Conservation (phyloP, 92 coral and sea anemone genomes). For the Anthopleura xanthogrammica region DNA sequence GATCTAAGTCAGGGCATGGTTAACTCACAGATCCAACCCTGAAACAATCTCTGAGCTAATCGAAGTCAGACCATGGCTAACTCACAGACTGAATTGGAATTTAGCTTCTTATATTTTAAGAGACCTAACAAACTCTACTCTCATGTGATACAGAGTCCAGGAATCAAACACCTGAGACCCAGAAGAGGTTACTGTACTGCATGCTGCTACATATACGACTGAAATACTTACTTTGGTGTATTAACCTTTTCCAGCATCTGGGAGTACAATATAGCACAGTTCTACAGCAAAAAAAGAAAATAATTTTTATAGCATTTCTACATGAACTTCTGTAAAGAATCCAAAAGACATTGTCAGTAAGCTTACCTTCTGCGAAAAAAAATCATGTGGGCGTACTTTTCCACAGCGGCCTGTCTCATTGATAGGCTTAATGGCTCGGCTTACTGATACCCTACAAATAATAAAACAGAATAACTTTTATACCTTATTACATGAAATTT, state of each 20-base stretch:
- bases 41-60: no score
- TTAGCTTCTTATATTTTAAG: no score
- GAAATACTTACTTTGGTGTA: slow-evolving; percentile 84
- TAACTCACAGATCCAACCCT: no score
- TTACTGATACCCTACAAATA: slow-evolving; percentile 87
- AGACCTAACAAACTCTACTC: no score
- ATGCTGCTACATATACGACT: background rate
- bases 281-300: slow-evolving; percentile 40
- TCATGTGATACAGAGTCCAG: no score
- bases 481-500: no score
- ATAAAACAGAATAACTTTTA: background rate
- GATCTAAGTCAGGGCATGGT: no score
- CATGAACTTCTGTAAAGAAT: background rate
- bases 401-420: slow-evolving; percentile 89
- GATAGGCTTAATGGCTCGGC: slow-evolving; percentile 90
- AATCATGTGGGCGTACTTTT: slow-evolving; percentile 80
- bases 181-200: background rate
- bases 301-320: background rate
- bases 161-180: no score
- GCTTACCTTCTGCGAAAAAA: slow-evolving; percentile 93
- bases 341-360: background rate
- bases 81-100: no score
- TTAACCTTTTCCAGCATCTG: slow-evolving; percentile 95
- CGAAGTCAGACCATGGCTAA: no score
- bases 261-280: slow-evolving; percentile 92